phyloP scores from a whole-genome alignment of 2,797 vertebrate species.

The Artibeus lituratus region DNA sequence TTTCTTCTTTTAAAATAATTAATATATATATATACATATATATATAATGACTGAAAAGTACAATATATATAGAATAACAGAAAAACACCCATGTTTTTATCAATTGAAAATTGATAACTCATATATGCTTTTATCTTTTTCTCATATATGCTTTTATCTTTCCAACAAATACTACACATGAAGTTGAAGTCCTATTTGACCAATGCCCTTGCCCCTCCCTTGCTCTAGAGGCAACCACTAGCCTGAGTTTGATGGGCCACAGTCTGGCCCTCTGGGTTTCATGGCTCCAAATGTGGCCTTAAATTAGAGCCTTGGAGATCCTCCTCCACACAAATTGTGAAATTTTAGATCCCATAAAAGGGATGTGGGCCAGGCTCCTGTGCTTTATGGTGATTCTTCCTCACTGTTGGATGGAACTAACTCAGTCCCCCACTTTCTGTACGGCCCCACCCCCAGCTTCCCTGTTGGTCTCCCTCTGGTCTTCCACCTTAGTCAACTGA shows the following conservation, averaged over 20 bases:
- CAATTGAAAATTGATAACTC: neutral
- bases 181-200: neutral
- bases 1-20: neutral
- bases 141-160: neutral
- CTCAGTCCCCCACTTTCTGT: neutral
- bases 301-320: constrained; percentile 21
- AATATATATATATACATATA: neutral
- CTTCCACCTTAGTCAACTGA: neutral
- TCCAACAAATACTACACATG: neutral
- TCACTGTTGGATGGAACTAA: neutral
- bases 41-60: constrained; percentile 31
- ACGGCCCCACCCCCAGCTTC: neutral
- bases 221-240: neutral
- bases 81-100: neutral
- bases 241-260: neutral
- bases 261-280: neutral
- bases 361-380: neutral
- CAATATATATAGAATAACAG: neutral
- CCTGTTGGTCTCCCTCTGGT: neutral
- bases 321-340: neutral
- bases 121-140: neutral
- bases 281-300: constrained; percentile 35
- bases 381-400: neutral
- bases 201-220: neutral
- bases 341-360: neutral